Evolutionary conservation across 2,113 vertebrate genomes (phyloP), one percentile per base, ranked within the genome.

Genomic region (Tenebrosternarchus preto): DNA sequence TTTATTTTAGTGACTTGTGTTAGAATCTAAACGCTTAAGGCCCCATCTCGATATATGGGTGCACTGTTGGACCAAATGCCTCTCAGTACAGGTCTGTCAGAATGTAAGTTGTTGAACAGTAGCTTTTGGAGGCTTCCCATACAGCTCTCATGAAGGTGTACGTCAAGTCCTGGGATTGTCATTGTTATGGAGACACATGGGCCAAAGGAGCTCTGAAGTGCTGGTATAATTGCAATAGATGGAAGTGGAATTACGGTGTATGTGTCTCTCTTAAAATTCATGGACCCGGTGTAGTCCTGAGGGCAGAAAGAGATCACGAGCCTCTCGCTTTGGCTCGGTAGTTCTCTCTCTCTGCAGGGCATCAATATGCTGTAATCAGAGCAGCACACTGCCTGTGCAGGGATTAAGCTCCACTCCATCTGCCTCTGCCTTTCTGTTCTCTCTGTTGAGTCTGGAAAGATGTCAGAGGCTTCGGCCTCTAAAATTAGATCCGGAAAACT

Each of bases 151-250:
- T 68, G 64, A 68, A n/a, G 64, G 36, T 22, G 33, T 74, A 25
- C 53, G 61, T 68, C 43, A 19, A 22, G 73, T 43, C 16, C 43
- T 36, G 29, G 56, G 46, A 24, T 72, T 76, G 73, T 57, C 27
- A 81, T 79, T 83, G 71, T 46, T 77, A 53, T 82, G 64, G 76
- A 89, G 85, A 90, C 74, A 83, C 87, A 90, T 87, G 80, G 63
- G 56, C 7, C 76, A 8, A 43, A 80, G 56, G 64, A 75, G 81
- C 80, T 82, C 85, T 77, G 74, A 80, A 83, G 75, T 84, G 3
- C 66, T 27, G 73, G 70, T 85, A 68, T 87, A 84, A 85, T 86
- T 78, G 57, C 73, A 86, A 88, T 85, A 82, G 90, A 92, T 87
- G 84, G 71, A 77, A 76, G 81, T 15, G 43, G 76, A 86, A 84